These are phyloP conservation scores for Drosophila nigromelanica DNA, from an alignment of 1,140 invertebrate species.

Conservation along the genomic window DNA sequence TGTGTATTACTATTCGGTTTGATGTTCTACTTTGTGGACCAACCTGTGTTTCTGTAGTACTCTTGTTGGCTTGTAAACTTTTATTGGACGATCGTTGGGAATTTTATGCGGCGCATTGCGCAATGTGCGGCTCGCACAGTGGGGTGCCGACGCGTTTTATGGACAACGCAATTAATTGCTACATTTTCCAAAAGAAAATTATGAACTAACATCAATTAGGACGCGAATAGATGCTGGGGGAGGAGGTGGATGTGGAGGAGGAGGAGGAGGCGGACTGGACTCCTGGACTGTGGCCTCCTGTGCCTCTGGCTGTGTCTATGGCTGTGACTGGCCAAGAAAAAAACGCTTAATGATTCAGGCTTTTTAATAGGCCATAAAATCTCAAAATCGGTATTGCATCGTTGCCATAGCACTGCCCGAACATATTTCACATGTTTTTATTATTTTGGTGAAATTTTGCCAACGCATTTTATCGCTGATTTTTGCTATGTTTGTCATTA, in stretches of 20 bases:
- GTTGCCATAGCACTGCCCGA: constrained; percentile 61
- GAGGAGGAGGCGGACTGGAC: background rate
- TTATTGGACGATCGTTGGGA: constrained; percentile 62
- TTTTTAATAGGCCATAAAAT: constrained; percentile 82
- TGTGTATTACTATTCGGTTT: constrained; percentile 11
- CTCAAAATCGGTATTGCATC: constrained; percentile 73
- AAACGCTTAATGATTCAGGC: constrained; percentile 75
- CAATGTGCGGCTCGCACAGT: constrained; percentile 77
- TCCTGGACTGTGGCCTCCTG: background rate
- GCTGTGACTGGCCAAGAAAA: constrained; percentile 42
- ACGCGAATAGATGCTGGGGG: constrained; percentile 42
- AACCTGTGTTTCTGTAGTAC: constrained; percentile 35
- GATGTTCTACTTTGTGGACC: constrained; percentile 7
- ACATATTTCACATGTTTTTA: constrained; percentile 82
- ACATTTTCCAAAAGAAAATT: constrained; percentile 82
- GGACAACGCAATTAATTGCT: constrained; percentile 81
- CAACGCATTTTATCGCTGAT: constrained; percentile 60
- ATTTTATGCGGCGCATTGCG: constrained; percentile 65
- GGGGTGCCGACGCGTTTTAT: constrained; percentile 78
- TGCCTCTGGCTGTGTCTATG: constrained; percentile 2
- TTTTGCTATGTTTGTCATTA: constrained; percentile 61
- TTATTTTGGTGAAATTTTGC: constrained; percentile 66
- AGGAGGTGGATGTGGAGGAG: background rate
- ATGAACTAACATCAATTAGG: constrained; percentile 83
- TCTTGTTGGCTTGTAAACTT: constrained; percentile 76